Conservation (phyloP, 2,797 vertebrate genomes). For the Delichon dasypus region DNA sequence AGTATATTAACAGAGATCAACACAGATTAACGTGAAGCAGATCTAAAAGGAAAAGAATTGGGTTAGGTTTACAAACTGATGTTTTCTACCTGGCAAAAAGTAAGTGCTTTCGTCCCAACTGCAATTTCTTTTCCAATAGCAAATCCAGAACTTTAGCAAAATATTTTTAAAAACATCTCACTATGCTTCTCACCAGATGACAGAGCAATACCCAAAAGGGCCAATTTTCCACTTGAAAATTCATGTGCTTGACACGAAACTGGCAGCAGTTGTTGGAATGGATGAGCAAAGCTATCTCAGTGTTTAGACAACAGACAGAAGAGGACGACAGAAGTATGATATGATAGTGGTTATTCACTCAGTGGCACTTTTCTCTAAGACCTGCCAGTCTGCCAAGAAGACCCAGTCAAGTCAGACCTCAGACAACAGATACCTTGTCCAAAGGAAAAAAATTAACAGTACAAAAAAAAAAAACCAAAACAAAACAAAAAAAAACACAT, state of each 20-base stretch:
- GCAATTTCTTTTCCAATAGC: not conserved
- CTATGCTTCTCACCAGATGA: not conserved
- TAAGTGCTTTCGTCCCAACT: not conserved
- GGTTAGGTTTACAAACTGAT: not conserved
- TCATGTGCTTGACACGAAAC: not conserved
- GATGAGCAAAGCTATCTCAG: not conserved
- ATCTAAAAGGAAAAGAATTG: not conserved
- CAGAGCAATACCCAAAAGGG: not conserved
- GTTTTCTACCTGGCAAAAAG: not conserved
- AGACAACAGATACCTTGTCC: not conserved
- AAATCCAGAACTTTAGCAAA: not conserved
- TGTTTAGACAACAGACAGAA: not conserved
- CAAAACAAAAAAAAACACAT: too few relatives aligned
- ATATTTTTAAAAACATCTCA: not conserved
- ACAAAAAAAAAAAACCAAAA: too few relatives aligned
- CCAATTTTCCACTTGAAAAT: not conserved
- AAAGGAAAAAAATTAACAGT: not conserved
- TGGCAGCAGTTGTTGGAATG: not conserved
- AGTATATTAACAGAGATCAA: not conserved
- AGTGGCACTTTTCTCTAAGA: not conserved
- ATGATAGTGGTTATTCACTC: not conserved
- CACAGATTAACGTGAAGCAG: not conserved
- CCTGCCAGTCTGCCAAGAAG: not conserved
- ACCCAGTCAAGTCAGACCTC: not conserved
- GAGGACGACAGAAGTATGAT: not conserved